Evolutionary conservation across 1,140 invertebrate genomes (phyloP), one percentile per base, ranked within the genome.

Genomic region (Mactra quadrangularis): DNA sequence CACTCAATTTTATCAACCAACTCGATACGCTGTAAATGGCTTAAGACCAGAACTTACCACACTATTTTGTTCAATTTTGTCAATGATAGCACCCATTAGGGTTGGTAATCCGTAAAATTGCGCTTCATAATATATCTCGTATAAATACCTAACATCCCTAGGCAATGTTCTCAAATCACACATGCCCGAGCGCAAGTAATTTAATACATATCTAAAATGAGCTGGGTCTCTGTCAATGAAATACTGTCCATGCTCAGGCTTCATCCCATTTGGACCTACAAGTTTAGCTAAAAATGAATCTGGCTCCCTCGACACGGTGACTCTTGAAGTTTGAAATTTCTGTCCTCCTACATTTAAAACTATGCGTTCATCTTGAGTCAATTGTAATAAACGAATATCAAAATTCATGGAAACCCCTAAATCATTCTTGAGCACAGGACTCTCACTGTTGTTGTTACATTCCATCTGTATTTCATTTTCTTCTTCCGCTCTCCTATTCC

Each of bases 191-290:
- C 60, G 27, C 15, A 64, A 41, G 22, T 35, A 64, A 38, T 64
- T 64, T 3, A 59, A 27, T 29, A 59, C 25, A 2, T n/a, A 59
- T 59, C 55, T 38, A 41, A 64, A 64, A 64, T 64, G 60, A 38
- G 35, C 60, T 13, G 60, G 60, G 33, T 64, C 60, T 19, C 60
- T 9, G 31, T 64, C 60, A 19, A 64, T 33, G 33, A 64, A 64
- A 33, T 19, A 35, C 31, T 15, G 6, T 41, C 6, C 15, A 7
- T 6, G 38, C 38, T 7, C 38, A 41, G 38, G 38, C 6, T 6
- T 41, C 38, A 41, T 41, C 38, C 38, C 38, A 41, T 6, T 41
- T 6, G 38, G 38, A 41, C 11, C 7, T 55, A 55, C 53, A 7
- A 25, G 6, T 55, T 15, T 55, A 17, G 53, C 53, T 22, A 55